A percentile compares a stretch with the other conserved stretches of the same genome.
These are phyloP conservation scores for Mugil cephalus DNA, from an alignment of 2,113 vertebrate species.

Conservation along the genomic window DNA sequence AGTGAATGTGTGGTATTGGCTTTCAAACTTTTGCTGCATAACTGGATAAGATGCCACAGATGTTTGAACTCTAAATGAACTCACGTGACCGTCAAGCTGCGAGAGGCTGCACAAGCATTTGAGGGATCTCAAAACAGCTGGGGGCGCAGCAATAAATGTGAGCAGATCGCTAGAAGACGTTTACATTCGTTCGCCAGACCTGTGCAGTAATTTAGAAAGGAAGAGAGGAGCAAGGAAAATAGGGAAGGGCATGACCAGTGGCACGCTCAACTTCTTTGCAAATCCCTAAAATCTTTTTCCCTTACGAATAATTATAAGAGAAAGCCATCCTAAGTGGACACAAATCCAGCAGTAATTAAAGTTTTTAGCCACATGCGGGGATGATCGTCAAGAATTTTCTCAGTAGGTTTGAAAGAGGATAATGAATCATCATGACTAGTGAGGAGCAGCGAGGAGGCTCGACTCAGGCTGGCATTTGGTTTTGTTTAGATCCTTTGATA, in stretches of 20 bases:
- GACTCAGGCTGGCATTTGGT: conserved; percentile 49
- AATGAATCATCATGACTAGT: conserved; percentile 41
- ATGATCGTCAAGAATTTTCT: conserved; percentile 54
- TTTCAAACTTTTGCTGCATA: neutral
- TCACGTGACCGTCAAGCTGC: conserved; percentile 45
- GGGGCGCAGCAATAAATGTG: neutral
- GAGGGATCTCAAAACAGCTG: conserved; percentile 30
- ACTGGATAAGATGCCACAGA: neutral
- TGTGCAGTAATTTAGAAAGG: conserved; percentile 11
- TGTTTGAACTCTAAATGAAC: conserved; percentile 39
- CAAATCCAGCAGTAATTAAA: conserved; percentile 59
- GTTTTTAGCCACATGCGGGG: conserved; percentile 47
- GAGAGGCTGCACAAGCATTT: conserved; percentile 25
- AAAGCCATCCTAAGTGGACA: conserved; percentile 45
- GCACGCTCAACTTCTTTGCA: conserved; percentile 10
- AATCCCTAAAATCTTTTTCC: conserved; percentile 21
- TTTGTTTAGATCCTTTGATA: conserved; percentile 36
- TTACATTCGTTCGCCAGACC: conserved; percentile 18
- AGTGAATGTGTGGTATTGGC: neutral
- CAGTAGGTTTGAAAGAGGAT: conserved; percentile 48
- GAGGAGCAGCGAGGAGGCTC: conserved; percentile 27
- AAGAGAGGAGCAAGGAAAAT: neutral
- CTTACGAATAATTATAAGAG: conserved; percentile 28
- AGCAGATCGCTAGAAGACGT: conserved; percentile 30
- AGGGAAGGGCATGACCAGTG: neutral